phyloP scores from a whole-genome alignment of 2,113 vertebrate genomes.

The Polypterus senegalus region DNA sequence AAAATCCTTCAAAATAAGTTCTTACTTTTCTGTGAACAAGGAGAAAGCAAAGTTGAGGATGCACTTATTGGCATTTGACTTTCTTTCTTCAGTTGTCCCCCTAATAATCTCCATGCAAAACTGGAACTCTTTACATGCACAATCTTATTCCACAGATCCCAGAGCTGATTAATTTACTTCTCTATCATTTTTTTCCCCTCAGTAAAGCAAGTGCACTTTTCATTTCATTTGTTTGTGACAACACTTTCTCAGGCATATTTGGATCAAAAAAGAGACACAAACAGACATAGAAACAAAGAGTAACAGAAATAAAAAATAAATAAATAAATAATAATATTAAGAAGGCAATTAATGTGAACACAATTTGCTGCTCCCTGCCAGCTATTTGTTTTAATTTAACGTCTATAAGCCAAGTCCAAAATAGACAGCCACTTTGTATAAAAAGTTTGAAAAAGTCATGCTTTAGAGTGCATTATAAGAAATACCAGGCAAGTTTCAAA shows the following conservation, averaged over 20 bases:
- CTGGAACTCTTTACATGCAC: slow-evolving; percentile 10
- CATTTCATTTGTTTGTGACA: neutral
- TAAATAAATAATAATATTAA: too few species aligned
- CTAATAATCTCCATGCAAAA: slow-evolving; percentile 18
- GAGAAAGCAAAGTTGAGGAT: slow-evolving; percentile 20
- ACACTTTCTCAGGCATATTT: neutral
- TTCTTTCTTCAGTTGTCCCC: neutral
- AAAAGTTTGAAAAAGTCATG: neutral
- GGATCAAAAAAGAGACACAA: slow-evolving; percentile 1
- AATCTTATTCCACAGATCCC: slow-evolving; percentile 7
- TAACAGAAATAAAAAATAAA: too few species aligned
- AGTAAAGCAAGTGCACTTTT: too few species aligned
- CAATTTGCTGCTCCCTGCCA: too few species aligned
- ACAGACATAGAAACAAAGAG: too few species aligned
- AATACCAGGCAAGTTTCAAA: slow-evolving; percentile 1
- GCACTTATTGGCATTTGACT: slow-evolving; percentile 5
- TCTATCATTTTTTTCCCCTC: neutral
- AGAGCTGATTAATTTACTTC: neutral
- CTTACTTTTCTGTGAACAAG: slow-evolving; percentile 50
- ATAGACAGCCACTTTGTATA: neutral
- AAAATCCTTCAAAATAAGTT: slow-evolving; percentile 52
- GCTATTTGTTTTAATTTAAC: too few species aligned
- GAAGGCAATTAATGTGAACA: too few species aligned
- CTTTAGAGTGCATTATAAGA: neutral
- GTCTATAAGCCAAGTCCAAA: neutral